Conservation (phyloP, 2,888 invertebrate species). For the Morinoia aosen region DNA sequence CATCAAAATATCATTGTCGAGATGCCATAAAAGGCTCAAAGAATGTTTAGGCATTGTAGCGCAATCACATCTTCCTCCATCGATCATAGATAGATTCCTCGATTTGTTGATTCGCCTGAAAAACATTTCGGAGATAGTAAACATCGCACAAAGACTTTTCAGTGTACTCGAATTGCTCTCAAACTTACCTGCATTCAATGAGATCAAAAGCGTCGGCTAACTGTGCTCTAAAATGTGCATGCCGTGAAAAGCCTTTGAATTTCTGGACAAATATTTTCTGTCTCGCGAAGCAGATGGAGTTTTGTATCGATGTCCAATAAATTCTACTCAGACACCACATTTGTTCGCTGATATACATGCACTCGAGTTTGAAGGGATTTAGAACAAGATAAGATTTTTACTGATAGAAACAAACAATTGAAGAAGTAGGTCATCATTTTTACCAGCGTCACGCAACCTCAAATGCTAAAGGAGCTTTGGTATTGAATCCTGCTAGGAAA, state of each 20-base stretch:
- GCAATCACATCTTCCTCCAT: background rate
- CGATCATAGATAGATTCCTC: background rate
- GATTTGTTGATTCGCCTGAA: background rate
- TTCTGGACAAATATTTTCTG: background rate
- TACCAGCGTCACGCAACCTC: no score
- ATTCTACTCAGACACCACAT: background rate
- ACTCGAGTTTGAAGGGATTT: background rate
- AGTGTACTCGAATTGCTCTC: background rate
- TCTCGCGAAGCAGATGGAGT: background rate
- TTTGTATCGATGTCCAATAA: background rate
- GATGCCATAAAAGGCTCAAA: no score
- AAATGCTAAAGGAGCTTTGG: background rate
- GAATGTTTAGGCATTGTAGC: background rate
- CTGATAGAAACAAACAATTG: no score
- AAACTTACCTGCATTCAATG: background rate
- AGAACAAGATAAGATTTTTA: background rate
- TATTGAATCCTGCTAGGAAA: background rate
- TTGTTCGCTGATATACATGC: background rate
- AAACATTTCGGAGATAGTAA: background rate
- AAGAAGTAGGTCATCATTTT: no score
- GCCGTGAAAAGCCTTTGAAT: background rate
- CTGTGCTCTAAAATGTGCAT: background rate
- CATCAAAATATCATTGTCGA: no score
- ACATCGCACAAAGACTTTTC: background rate
- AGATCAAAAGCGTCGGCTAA: background rate